Percentiles rank a stretch among this genome's conserved stretches.
Evolutionary conservation across 2,797 vertebrate species (phyloP).

Genomic region (Acipenser ruthenus): DNA sequence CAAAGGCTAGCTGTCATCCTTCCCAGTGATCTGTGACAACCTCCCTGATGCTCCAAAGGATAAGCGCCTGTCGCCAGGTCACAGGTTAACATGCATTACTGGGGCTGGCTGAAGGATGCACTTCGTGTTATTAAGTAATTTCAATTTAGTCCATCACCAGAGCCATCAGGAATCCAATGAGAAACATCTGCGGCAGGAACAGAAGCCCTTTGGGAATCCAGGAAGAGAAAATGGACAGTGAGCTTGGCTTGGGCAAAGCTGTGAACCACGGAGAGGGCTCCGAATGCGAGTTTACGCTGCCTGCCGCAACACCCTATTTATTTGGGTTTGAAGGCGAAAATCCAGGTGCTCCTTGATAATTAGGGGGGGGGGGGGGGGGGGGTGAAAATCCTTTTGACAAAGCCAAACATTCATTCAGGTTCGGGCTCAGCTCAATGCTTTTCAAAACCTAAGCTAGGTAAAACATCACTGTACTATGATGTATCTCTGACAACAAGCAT

Average conservation of each 20-base stretch:
- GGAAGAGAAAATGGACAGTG: neutral
- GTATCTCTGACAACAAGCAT: too few species aligned
- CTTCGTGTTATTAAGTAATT: constrained; percentile 27
- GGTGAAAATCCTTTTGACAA: too few species aligned
- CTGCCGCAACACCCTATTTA: too few species aligned
- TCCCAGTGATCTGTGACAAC: constrained; percentile 20
- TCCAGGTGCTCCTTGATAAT: too few species aligned
- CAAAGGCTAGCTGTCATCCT: constrained; percentile 13
- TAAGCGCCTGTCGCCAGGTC: constrained; percentile 18
- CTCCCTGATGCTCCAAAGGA: constrained; percentile 23
- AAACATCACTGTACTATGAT: too few species aligned
- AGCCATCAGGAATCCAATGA: constrained; percentile 2
- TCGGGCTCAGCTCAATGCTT: too few species aligned
- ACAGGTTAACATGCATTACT: constrained; percentile 29
- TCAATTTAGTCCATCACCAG: constrained; percentile 27
- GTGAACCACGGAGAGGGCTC: neutral
- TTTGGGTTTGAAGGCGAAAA: too few species aligned
- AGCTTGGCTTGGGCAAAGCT: neutral
- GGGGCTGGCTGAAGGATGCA: constrained; percentile 15
- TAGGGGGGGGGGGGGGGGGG: too few species aligned
- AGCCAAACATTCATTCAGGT: too few species aligned
- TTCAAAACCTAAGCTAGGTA: too few species aligned
- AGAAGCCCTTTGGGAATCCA: neutral
- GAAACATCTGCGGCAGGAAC: neutral
- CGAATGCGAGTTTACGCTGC: too few species aligned